Conservation (phyloP, 2,797 vertebrate species). For the Brachyalestes nurse region DNA sequence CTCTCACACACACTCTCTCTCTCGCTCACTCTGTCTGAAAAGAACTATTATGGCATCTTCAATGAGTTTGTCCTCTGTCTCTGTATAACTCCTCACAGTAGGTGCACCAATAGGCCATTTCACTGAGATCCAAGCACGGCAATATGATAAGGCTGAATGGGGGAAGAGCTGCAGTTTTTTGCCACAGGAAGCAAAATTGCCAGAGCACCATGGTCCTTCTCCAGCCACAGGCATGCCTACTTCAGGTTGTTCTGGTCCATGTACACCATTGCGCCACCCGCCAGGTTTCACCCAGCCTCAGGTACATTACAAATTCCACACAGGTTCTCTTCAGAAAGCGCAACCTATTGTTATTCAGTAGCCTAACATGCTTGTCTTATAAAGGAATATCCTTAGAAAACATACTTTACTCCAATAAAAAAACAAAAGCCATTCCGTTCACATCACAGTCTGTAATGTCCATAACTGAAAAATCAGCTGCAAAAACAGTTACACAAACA, state of each 20-base stretch:
- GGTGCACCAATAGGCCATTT: slow-evolving; percentile 28
- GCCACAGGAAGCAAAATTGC: slow-evolving; percentile 27
- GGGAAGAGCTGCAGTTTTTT: slow-evolving; percentile 27
- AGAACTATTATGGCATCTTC: slow-evolving; percentile 26
- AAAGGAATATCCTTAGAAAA: no score
- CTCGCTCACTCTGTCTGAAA: neutral
- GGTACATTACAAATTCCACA: slow-evolving; percentile 17
- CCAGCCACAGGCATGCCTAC: slow-evolving; percentile 31
- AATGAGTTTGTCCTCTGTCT: slow-evolving; percentile 9
- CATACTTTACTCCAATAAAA: no score
- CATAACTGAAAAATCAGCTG: no score
- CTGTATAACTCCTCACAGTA: slow-evolving; percentile 3
- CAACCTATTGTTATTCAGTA: slow-evolving; percentile 1
- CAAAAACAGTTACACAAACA: neutral
- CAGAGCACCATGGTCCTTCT: slow-evolving; percentile 11
- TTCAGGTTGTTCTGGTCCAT: slow-evolving; percentile 36
- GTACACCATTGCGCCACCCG: slow-evolving; percentile 50
- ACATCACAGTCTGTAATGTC: no score
- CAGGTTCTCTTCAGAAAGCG: neutral
- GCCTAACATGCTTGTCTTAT: neutral
- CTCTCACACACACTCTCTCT: slow-evolving; percentile 15
- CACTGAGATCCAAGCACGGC: slow-evolving; percentile 24
- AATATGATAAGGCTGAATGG: neutral
- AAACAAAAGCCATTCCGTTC: no score
- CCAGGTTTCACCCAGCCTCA: slow-evolving; percentile 36